These are phyloP conservation scores for Rhamnusium bicolor DNA, from an alignment of 2,888 invertebrate genomes.

Conservation along the genomic window DNA sequence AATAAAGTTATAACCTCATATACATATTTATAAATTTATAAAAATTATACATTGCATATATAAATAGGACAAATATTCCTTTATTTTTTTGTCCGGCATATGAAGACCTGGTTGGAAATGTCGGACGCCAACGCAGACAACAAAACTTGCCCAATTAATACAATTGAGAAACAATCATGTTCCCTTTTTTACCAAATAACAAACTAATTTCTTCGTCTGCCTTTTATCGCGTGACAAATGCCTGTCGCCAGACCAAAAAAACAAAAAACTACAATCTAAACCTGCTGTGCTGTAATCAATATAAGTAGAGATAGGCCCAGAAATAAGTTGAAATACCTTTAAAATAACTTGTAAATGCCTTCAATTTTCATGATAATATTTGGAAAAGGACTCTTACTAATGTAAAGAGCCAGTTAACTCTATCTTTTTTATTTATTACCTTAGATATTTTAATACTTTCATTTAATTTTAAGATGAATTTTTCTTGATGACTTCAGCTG, in stretches of 20 bases:
- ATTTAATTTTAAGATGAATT: slow-evolving; percentile 48
- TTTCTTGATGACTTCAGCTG: slow-evolving; percentile 33
- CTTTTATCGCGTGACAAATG: slow-evolving; percentile 62
- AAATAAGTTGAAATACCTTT: slow-evolving; percentile 51
- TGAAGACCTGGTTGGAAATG: background rate
- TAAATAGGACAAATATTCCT: background rate
- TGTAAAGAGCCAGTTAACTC: slow-evolving; percentile 41
- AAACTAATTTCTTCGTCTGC: slow-evolving; percentile 59
- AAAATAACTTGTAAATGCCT: slow-evolving; percentile 53
- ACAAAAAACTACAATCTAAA: slow-evolving; percentile 50
- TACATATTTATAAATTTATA: background rate
- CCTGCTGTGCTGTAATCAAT: slow-evolving; percentile 54
- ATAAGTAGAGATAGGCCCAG: slow-evolving; percentile 48
- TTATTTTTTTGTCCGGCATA: background rate
- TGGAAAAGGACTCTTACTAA: slow-evolving; percentile 39
- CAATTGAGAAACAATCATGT: slow-evolving; percentile 38
- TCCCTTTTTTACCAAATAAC: slow-evolving; percentile 39
- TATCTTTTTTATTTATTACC: slow-evolving; percentile 51
- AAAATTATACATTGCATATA: background rate
- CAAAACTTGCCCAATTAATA: slow-evolving; percentile 42
- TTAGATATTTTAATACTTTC: slow-evolving; percentile 51
- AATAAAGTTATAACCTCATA: too few relatives aligned
- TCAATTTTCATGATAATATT: slow-evolving; percentile 44
- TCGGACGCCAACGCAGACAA: slow-evolving; percentile 27
- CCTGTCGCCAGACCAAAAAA: slow-evolving; percentile 59